phyloP scores from a whole-genome alignment of 2,797 vertebrate species.

The Lates japonicus region DNA sequence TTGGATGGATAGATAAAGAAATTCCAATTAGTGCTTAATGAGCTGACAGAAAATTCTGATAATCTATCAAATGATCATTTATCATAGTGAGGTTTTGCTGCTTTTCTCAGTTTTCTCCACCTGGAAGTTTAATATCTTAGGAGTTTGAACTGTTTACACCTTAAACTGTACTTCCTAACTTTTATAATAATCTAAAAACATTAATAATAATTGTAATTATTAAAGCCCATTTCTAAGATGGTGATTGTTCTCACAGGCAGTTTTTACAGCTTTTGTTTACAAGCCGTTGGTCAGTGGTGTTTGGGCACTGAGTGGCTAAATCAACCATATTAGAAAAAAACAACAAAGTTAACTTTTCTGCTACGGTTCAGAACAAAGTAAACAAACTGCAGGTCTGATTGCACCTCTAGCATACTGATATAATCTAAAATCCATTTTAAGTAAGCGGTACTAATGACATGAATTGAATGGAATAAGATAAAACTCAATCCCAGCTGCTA shows the following conservation, averaged over 20 bases:
- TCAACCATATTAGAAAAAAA: neutral
- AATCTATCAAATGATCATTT: neutral
- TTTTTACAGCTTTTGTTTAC: neutral
- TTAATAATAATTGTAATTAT: too few relatives aligned
- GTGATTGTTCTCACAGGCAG: neutral
- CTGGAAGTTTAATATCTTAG: neutral
- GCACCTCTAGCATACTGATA: slow-evolving; percentile 30
- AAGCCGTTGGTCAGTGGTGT: neutral
- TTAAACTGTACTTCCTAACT: too few relatives aligned
- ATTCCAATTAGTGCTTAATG: neutral
- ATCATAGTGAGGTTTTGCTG: too few relatives aligned
- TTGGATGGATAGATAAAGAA: neutral
- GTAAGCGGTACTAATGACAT: slow-evolving; percentile 48
- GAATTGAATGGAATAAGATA: slow-evolving; percentile 46
- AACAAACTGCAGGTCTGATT: slow-evolving; percentile 33
- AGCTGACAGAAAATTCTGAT: neutral
- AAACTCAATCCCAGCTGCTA: slow-evolving; percentile 33
- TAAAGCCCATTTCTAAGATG: neutral
- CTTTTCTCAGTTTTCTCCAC: neutral
- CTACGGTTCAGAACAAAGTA: slow-evolving; percentile 15
- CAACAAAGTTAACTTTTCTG: slow-evolving; percentile 18
- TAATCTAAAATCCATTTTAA: slow-evolving; percentile 50
- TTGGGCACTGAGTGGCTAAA: neutral
- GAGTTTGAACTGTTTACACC: neutral
- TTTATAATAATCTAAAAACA: too few relatives aligned